Evolutionary conservation across 1,140 invertebrate genomes (phyloP).

Genomic region (Panagrolaimus sp.): DNA sequence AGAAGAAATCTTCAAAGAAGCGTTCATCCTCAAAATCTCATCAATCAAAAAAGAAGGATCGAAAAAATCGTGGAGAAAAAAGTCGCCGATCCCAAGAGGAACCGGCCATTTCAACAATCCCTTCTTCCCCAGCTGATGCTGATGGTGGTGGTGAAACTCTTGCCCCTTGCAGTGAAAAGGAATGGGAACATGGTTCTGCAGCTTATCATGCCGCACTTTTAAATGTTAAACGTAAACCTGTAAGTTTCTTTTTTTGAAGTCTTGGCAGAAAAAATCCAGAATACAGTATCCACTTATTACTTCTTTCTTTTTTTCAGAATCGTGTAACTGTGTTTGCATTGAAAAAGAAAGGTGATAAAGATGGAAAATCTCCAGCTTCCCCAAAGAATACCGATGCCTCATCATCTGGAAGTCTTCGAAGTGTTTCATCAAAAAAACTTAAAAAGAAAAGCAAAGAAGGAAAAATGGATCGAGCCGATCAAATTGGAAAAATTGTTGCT

Average conservation of each 20-base stretch:
- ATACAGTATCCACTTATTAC: no score
- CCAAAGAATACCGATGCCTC: not conserved
- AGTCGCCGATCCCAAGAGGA: no score
- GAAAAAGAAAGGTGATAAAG: not conserved
- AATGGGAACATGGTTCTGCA: not conserved
- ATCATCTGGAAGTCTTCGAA: not conserved
- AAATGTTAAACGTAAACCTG: conserved; percentile 8
- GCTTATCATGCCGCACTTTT: conserved; percentile 1
- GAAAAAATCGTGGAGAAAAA: no score
- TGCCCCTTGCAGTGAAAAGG: not conserved
- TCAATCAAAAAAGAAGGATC: no score
- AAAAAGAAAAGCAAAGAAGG: not conserved
- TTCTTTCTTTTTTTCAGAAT: not conserved
- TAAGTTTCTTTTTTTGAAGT: not conserved
- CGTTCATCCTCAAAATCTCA: no score
- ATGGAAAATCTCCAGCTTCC: not conserved
- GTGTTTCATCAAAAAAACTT: not conserved
- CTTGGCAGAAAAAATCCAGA: no score
- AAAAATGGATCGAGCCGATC: not conserved
- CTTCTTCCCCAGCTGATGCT: no score
- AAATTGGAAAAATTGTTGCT: conserved; percentile 5
- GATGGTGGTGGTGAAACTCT: not conserved
- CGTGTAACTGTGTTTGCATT: not conserved
- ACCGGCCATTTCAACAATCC: no score
- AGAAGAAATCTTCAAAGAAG: no score